Base-by-base conservation (phyloP, 2,888 invertebrate genomes). In the Clepsis dumicolana region DNA sequence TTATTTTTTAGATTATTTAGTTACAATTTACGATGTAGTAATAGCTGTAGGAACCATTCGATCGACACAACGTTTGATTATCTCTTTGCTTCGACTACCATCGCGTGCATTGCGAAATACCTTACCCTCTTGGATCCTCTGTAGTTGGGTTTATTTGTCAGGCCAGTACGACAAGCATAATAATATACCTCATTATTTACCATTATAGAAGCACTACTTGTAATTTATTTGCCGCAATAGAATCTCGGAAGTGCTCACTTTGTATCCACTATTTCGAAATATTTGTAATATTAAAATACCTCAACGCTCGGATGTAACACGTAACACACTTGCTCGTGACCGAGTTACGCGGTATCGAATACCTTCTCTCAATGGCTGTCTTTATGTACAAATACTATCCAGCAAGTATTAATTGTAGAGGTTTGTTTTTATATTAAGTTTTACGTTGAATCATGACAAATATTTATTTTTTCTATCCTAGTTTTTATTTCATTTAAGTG, bases 361-460 rank as follows among this genome's bases (percentile, higher is more conserved):
- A 88, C 86, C 87, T 79, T 75, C 74, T 79, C 77, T 77, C 66
- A 72, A 82, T 76, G 88, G 87, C 89, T 91, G 89, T 89, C 88
- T 80, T 72, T 76, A 77, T 89, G 89, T 90, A 91, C 90, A 90
- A 90, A 89, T 80, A 82, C 63, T 70, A 64, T 82, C 81, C 81
- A 77, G 80, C 80, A 80, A 91, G 90, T 91, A 89, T 90, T 90
- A 90, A 87, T 86, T 85, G 80, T 80, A 84, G 78, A 83, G 82
- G 81, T 82, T 79, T 73, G 73, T 79, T 77, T 75, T 77, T 82
- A 83, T 85, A 83, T 83, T 86, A 88, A 88, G 83, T 75, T 83
- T 77, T 88, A 82, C 78, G 86, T 91, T 90, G 75, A 86, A 89
- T 87, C 91, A 91, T 91, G 91, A 92, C 91, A 92, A 88, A 87